Conservation (phyloP, 2,113 vertebrate species). For the Lates calcarifer region DNA sequence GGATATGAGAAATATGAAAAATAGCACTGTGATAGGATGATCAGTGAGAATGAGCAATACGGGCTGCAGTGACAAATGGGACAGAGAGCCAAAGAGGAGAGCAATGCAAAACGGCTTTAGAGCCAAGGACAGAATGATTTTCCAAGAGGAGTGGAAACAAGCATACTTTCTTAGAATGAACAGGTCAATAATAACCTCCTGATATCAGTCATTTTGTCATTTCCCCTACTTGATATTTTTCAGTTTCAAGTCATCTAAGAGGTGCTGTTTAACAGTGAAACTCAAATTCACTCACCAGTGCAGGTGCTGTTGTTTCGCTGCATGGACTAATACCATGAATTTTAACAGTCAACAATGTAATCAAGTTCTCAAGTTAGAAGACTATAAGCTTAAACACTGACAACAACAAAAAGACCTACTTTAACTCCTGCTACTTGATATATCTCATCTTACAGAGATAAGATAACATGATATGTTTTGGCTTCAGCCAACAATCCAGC, state of each 20-base stretch:
- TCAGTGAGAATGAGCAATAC: slow-evolving; percentile 81
- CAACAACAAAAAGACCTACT: neutral
- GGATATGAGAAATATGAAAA: slow-evolving; percentile 87
- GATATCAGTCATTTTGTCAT: slow-evolving; percentile 53
- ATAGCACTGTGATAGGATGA: slow-evolving; percentile 84
- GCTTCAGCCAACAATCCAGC: slow-evolving; percentile 50
- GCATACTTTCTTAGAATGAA: slow-evolving; percentile 55
- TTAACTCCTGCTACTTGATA: slow-evolving; percentile 9
- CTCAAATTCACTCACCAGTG: neutral
- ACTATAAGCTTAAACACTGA: neutral
- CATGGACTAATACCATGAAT: neutral
- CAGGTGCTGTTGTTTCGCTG: neutral
- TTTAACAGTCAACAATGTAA: neutral
- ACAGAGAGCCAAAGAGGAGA: slow-evolving; percentile 78
- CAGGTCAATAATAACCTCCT: slow-evolving; percentile 67
- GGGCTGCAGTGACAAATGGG: slow-evolving; percentile 81
- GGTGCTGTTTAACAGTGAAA: slow-evolving; percentile 26
- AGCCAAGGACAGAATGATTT: slow-evolving; percentile 78
- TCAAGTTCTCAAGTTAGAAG: slow-evolving; percentile 14
- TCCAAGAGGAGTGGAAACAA: slow-evolving; percentile 55
- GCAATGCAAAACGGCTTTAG: slow-evolving; percentile 74
- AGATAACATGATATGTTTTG: slow-evolving; percentile 36
- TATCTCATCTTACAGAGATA: slow-evolving; percentile 30
- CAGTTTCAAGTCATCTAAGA: slow-evolving; percentile 9
- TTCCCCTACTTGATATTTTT: slow-evolving; percentile 42